A percentile compares a stretch with the other conserved stretches of the same genome.
These are phyloP conservation scores for Frankliniella intonsa DNA, from an alignment of 2,888 invertebrate genomes.

Conservation along the genomic window DNA sequence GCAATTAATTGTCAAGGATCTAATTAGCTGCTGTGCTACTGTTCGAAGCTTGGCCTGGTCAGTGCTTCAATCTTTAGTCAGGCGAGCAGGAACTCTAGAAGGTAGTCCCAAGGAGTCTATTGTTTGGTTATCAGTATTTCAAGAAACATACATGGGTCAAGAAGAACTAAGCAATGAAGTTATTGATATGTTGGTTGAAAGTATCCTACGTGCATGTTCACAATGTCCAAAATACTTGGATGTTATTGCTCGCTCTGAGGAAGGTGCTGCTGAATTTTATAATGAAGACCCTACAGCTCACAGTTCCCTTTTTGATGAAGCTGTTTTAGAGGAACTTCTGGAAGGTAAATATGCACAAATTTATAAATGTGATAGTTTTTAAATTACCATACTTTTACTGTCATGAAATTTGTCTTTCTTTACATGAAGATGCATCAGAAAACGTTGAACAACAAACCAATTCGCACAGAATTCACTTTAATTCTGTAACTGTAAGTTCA, in stretches of 20 bases:
- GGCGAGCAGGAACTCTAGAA: not conserved
- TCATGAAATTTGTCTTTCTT: not conserved
- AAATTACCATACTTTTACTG: not conserved
- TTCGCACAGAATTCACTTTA: not conserved
- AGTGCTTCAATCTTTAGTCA: not conserved
- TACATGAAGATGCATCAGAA: not conserved
- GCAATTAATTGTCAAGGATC: not conserved
- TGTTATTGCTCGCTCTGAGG: not conserved
- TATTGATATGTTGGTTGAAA: not conserved
- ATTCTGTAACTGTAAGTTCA: not conserved
- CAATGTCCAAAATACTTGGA: not conserved
- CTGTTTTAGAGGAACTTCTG: not conserved
- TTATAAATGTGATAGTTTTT: not conserved
- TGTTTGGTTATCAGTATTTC: not conserved
- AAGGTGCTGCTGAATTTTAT: not conserved
- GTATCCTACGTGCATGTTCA: not conserved
- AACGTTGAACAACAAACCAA: too few relatives aligned
- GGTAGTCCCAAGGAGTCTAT: not conserved
- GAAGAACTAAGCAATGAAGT: not conserved
- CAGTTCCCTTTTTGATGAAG: not conserved
- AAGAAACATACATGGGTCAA: not conserved
- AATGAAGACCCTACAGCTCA: not conserved
- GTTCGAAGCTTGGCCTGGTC: not conserved
- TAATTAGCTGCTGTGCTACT: not conserved
- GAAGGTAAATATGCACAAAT: not conserved